Base-by-base conservation (phyloP, 2,888 invertebrate species). In the Ariolimax columbianus region DNA sequence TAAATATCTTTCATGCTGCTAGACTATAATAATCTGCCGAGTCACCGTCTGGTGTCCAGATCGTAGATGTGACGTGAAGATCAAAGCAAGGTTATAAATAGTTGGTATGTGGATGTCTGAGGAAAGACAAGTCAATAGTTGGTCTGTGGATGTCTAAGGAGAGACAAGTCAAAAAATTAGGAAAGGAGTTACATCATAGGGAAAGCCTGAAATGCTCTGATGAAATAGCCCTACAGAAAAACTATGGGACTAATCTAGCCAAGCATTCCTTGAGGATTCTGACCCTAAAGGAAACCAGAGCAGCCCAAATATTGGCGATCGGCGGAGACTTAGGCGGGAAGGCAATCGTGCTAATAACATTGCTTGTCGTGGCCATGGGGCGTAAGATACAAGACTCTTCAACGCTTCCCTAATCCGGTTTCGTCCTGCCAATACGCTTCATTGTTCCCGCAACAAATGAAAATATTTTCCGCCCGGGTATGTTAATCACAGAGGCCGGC, bases 391-490 rank as follows among this genome's bases (percentile, higher is more conserved):
- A 55, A 73, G 84, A 77, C 77, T 77, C 83, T 77, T 63, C 77
- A 83, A 47, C 77, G 77, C 51, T 47, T 66, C 51, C 72, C 33
- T 84, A 84, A 84, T 84, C 73, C 33, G 79, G 84, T 84, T 84
- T 79, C 77, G 40, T 36, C 55, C 30, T 63, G 78, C 79, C 78
- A 79, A 79, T 79, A 79, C 79, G 79, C 84, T 59, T 79, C 83
- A 72, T 83, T 83, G 83, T 83, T 68, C 59, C 72, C 33, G 63
- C 84, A 79, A 84, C 84, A 84, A 84, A 84, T 84, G 84, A 84
- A 84, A 84, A 84, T 84, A 84, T 84, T 84, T 84, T 84, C 84
- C 79, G 79, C 79, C 79, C 70, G 70, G 72, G 84, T 84, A 72
- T 79, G 79, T 38, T 73, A 84, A 84, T 79, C 78, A 79, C 68